Base-by-base conservation (phyloP, 2,888 invertebrate genomes). In the Abrostola triplasia region DNA sequence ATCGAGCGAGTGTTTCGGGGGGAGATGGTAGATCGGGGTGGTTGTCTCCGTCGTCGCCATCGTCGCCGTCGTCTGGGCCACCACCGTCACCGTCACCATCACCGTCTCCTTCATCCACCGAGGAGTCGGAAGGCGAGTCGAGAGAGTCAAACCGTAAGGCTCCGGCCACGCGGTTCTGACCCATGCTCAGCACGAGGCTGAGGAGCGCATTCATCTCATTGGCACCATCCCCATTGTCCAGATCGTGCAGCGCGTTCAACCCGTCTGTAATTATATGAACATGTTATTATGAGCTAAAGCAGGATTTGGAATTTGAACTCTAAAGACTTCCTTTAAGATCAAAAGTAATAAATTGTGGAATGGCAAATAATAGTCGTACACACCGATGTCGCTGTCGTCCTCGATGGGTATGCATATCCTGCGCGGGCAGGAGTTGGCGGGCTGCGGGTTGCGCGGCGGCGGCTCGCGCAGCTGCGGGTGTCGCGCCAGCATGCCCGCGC, bases 141-240 rank as follows among this genome's bases (percentile, higher is more conserved):
- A 85, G 71, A 38, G 86, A 79, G 63, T 86, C 90, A 80, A 90
- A 88, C 40, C 92, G 89, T 67, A 93, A 80, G 41, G 94, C 91
- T 59, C 91, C 92, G 64, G 91, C 93, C 51, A 88, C 92, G 67
- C 92, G 85, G 83, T 90, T 91, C 79, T 91, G 90, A 9, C 92
- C 93, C 92, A 93, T 93, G 79, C 89, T 91, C 47, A 94, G 89
- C 73, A 95, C 93, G 37, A 94, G 89, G 67, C 90, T 90, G 13
- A 95, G 87, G 11, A 95, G 87, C 6, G 95, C 94, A 84, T 95
- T 94, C 93, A 95, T 94, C 84, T 95, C 95, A 75, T 89, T 89
- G 10, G 90, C 92, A 9, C 95, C 95, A 59, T 84, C 89, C 50
- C 85, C 85, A 48, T 80, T 79, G 74, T 93, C 91, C 78, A 91